A percentile compares a stretch with the other conserved stretches of the same genome.
These are phyloP conservation scores for Andrena bucephala DNA, from an alignment of 2,888 invertebrate species.

Conservation along the genomic window DNA sequence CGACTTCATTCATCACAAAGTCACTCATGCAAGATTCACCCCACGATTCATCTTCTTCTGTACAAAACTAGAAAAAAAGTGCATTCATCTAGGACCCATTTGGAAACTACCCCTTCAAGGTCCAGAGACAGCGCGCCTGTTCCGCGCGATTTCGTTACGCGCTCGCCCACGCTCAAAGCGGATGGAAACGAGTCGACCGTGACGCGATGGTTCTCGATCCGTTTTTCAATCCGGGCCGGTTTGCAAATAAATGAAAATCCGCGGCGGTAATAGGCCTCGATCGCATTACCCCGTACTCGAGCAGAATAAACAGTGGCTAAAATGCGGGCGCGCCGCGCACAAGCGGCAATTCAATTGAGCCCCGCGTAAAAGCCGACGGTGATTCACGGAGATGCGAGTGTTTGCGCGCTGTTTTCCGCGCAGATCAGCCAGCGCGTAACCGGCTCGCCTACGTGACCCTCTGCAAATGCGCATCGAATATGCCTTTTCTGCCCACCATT, in stretches of 20 bases:
- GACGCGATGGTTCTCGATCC: conserved; percentile 47
- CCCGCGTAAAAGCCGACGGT: conserved; percentile 63
- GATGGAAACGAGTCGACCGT: conserved; percentile 37
- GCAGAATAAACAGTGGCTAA: conserved; percentile 70
- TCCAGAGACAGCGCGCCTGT: background rate
- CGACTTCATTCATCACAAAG: background rate
- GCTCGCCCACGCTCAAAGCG: background rate
- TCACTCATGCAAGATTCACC: background rate
- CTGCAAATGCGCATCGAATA: conserved; percentile 73
- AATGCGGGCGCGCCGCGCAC: conserved; percentile 48
- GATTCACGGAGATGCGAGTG: conserved; percentile 38
- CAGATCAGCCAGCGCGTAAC: conserved; percentile 17
- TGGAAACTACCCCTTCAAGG: background rate
- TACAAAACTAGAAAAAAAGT: background rate
- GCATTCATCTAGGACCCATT: background rate
- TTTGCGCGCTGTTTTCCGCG: conserved; percentile 53
- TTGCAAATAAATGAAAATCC: conserved; percentile 70
- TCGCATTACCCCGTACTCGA: conserved; percentile 68
- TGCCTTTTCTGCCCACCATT: conserved; percentile 61
- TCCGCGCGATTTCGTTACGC: background rate
- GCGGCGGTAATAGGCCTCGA: conserved; percentile 63
- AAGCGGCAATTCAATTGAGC: conserved; percentile 59
- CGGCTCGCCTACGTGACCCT: conserved; percentile 42
- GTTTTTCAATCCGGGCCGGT: conserved; percentile 51
- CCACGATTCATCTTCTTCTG: background rate